Evolutionary conservation across 2,113 vertebrate genomes (phyloP).

Genomic region (Phyllostomus discolor): DNA sequence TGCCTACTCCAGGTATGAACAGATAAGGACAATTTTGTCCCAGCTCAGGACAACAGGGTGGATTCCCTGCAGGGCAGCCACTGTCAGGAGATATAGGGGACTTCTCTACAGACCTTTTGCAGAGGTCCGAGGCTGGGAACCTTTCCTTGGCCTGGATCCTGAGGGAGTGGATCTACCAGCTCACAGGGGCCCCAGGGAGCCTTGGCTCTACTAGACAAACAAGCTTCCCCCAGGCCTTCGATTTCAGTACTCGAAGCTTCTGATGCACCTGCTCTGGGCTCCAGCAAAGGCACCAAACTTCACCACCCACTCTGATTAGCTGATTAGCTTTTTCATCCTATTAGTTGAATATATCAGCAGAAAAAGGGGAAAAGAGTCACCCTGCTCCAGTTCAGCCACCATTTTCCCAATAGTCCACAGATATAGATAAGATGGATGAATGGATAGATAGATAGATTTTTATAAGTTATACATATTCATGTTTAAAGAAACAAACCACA

Average conservation of each 20-base stretch:
- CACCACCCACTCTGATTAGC: not conserved
- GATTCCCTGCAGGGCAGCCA: not conserved
- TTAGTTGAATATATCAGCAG: not conserved
- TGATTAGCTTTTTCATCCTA: not conserved
- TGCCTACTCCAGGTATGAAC: not conserved
- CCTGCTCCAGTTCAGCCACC: not conserved
- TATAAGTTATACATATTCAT: not conserved
- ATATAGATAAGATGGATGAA: not conserved
- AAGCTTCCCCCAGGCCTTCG: not conserved
- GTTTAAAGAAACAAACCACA: not conserved
- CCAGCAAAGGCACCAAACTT: not conserved
- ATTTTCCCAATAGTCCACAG: not conserved
- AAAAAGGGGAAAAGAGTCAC: not conserved
- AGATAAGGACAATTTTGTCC: not conserved
- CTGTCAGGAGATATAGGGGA: not conserved
- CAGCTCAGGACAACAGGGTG: not conserved
- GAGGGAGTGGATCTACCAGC: not conserved
- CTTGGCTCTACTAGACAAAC: not conserved
- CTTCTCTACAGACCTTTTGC: not conserved
- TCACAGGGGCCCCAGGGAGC: not conserved
- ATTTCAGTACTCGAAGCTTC: not conserved
- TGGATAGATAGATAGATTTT: not conserved
- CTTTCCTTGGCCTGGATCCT: not conserved
- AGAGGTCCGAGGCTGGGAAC: not conserved
- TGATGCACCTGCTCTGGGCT: not conserved